Conservation (phyloP, 2,113 vertebrate species). For the Hipposideros armiger region DNA sequence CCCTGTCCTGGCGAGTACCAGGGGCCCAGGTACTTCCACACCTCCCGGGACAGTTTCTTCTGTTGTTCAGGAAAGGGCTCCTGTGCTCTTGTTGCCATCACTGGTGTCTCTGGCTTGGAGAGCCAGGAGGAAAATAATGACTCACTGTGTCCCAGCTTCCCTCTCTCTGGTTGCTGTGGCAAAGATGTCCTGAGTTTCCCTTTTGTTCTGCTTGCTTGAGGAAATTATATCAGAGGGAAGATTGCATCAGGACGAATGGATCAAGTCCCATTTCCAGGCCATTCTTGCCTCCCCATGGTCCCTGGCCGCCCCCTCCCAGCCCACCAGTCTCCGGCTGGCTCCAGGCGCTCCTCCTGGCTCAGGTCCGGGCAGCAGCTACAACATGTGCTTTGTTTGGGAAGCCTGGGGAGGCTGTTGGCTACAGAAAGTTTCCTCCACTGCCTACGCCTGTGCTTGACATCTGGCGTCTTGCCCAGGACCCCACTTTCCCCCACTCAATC, state of each 20-base stretch:
- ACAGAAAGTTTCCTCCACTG: background rate
- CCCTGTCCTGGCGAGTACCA: conserved; percentile 28
- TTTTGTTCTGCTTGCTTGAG: conserved; percentile 69
- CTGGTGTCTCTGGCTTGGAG: conserved; percentile 44
- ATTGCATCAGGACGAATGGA: background rate
- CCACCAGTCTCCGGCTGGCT: background rate
- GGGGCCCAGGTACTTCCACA: background rate
- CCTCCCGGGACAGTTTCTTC: conserved; percentile 66
- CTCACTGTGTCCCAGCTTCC: conserved; percentile 65
- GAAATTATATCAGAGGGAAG: conserved; percentile 25
- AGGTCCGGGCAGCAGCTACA: rapidly evolving
- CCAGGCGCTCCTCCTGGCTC: too few species aligned
- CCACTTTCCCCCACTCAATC: background rate
- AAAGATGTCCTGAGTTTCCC: conserved; percentile 27
- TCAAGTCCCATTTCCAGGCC: background rate
- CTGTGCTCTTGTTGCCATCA: conserved; percentile 46
- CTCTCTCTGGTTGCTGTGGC: conserved; percentile 69
- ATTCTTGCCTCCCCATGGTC: rapidly evolving
- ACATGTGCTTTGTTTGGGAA: background rate
- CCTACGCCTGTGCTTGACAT: background rate
- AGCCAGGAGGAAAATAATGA: conserved; percentile 51
- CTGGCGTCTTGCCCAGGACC: background rate
- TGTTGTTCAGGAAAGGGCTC: conserved; percentile 68
- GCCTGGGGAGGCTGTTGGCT: background rate
- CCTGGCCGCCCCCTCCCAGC: background rate